Conservation (phyloP, 2,888 invertebrate genomes). For the Trichogramma evanescens region DNA sequence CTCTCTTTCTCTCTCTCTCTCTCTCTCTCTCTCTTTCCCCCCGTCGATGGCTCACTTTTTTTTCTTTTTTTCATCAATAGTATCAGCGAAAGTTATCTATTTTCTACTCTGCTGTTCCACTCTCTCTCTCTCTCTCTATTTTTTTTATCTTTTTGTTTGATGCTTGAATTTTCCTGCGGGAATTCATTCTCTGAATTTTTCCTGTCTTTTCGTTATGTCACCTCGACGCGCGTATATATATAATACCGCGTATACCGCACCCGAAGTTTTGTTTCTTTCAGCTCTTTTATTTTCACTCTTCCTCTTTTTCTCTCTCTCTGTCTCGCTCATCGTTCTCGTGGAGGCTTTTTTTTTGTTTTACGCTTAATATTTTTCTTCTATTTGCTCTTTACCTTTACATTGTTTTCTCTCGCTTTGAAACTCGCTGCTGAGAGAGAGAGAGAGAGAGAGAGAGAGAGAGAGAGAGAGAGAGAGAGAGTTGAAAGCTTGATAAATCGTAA, state of each 20-base stretch:
- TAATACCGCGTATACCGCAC: too few species aligned
- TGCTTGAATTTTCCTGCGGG: not conserved
- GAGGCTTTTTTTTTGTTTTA: too few species aligned
- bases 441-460: too few species aligned
- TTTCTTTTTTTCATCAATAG: too few species aligned
- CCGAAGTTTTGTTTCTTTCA: not conserved
- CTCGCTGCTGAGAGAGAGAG: too few species aligned
- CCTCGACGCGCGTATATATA: not conserved
- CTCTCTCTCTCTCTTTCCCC: not conserved
- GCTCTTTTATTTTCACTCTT: not conserved
- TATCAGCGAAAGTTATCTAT: too few species aligned
- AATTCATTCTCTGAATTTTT: slow-evolving; percentile 4
- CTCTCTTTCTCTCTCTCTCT: not conserved
- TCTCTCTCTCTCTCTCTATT: not conserved
- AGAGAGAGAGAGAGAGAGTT: too few species aligned
- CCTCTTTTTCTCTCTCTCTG: not conserved
- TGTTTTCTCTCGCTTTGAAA: too few species aligned
- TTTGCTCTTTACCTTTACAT: too few species aligned
- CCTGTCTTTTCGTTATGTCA: not conserved
- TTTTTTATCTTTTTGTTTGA: not conserved
- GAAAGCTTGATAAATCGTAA: too few species aligned
- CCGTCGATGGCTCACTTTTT: not conserved
- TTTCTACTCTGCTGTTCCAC: too few species aligned
- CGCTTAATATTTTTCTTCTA: too few species aligned
- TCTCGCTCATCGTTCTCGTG: not conserved